Evolutionary conservation across 2,797 vertebrate genomes (phyloP), one percentile per base, ranked within the genome.

Genomic region (Acrossocheilus fasciatus): DNA sequence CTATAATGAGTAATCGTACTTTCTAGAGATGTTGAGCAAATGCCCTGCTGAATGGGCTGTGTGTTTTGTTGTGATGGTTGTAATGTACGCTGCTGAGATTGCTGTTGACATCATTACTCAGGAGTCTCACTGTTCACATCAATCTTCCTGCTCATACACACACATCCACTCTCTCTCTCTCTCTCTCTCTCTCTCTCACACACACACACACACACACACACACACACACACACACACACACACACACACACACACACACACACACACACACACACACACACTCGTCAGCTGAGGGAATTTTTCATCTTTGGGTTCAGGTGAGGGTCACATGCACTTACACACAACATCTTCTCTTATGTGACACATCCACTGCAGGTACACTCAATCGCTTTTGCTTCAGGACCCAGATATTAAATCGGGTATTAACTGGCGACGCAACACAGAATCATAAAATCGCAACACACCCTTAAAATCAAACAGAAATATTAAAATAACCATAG

Each of bases 91-190:
- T 91, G 93, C 92, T 86, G 88, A 92, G 94, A 95, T 92, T 91
- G 89, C 91, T 94, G 94, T 94, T 95, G 95, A 96, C 94, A 95
- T 95, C 94, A 94, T 96, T 95, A 95, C 94, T 96, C 95, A 95
- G 92, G 93, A 91, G 91, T 91, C 92, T 89, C 91, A 91, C 95
- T 91, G 91, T 91, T 90, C 83, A 69, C 95, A 96, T 96, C 95
- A 95, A 95, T 96, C 95, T 95, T 95, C 89, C 89, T 88, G 88
- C 91, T 91, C 91, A 90, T 90, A 94, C 90, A 92, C 93, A 94
- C 91, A 41, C 30, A 57, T 66, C 26, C 91, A 88, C 91, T 93
- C 52, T 18, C 23, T 10, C 79, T 47, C 43, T 36, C 69, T 11
- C 45, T n/a, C n/a, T n/a, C n/a, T n/a, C n/a, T n/a, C n/a, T n/a